A percentile compares a stretch with the other conserved stretches of the same genome.
Conservation (phyloP, 1,140 invertebrate genomes). For the Carcinoscorpius rotundicauda region DNA sequence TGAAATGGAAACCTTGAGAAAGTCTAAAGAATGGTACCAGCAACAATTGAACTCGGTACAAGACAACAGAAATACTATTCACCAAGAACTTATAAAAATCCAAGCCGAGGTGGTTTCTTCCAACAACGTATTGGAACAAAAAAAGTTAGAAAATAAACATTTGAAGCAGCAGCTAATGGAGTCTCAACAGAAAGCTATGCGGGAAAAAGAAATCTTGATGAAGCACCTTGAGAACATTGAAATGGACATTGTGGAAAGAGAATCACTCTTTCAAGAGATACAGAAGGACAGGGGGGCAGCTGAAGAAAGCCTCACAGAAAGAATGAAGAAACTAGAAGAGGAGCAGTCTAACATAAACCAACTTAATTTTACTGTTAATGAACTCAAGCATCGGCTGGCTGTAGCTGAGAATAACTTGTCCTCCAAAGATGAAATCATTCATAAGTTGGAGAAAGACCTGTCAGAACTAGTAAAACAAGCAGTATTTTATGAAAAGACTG, state of each 20-base stretch:
- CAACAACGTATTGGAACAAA: conserved; percentile 31
- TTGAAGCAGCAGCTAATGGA: conserved; percentile 32
- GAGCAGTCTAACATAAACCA: conserved; percentile 28
- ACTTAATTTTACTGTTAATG: conserved; percentile 28
- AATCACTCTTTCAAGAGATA: conserved; percentile 35
- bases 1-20: conserved; percentile 33
- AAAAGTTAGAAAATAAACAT: conserved; percentile 31
- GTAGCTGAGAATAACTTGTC: conserved; percentile 31
- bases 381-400: conserved; percentile 32
- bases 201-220: conserved; percentile 37
- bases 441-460: conserved; percentile 32
- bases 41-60: conserved; percentile 35
- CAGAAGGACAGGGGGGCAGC: conserved; percentile 31
- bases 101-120: conserved; percentile 30
- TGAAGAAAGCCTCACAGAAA: conserved; percentile 30
- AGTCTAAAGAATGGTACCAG: conserved; percentile 38
- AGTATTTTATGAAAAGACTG: conserved; percentile 31
- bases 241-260: conserved; percentile 38
- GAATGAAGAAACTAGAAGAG: conserved; percentile 33
- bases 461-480: conserved; percentile 33
- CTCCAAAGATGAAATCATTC: conserved; percentile 25
- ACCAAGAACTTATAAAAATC: conserved; percentile 33
- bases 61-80: conserved; percentile 29
- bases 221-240: conserved; percentile 38
- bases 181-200: conserved; percentile 30